Base-by-base conservation (phyloP, 2,797 vertebrate genomes). In the Parauchenoglanis punctatus region DNA sequence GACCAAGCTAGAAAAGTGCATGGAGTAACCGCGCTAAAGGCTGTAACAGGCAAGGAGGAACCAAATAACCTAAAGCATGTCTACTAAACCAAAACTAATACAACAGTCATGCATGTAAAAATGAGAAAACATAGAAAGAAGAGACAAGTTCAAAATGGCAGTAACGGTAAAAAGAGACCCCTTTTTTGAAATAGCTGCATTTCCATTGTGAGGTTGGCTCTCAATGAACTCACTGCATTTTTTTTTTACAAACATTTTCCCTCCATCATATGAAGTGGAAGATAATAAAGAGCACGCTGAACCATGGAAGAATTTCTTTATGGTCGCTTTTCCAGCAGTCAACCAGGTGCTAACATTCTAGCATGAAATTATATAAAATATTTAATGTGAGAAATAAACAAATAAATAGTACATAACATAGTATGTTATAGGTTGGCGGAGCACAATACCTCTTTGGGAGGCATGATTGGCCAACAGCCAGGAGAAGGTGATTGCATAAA, bases 401-500 rank as follows among this genome's bases (percentile, higher is more conserved):
- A 59, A 40, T 59, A 61, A 13, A 61, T 59, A 61, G 10, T 25
- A 7, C 4, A 3, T 25, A 25, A 82, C 46, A 82, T 82, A 56
- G 12, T 65, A 81, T 20, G 11, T 54, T 59, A 12, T 78, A 78
- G 52, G 15, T 44, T 25, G 56, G 11, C 11, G 25, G 35, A 46
- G 7, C 23, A 28, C 10, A 65, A 28, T 49, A 49, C 28, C 2
- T 31, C 13, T 49, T 52, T 67, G 25, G 13, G 15, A 65, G 61
- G 17, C 83, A 46, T 17, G 40, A 72, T 58, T 18, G 40, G 84
- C 56, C 49, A 70, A 23, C 17, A 84, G 63, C 67, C 63, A 83
- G 44, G 63, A 31, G 10, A 83, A 83, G 46, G 63, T 35, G 81
- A 83, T 70, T 83, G 52, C 18, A 54, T 84, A 84, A 84, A 84